Evolutionary conservation across 2,888 invertebrate genomes (phyloP), one percentile per base, ranked within the genome.

Genomic region (Drosophila merina): DNA sequence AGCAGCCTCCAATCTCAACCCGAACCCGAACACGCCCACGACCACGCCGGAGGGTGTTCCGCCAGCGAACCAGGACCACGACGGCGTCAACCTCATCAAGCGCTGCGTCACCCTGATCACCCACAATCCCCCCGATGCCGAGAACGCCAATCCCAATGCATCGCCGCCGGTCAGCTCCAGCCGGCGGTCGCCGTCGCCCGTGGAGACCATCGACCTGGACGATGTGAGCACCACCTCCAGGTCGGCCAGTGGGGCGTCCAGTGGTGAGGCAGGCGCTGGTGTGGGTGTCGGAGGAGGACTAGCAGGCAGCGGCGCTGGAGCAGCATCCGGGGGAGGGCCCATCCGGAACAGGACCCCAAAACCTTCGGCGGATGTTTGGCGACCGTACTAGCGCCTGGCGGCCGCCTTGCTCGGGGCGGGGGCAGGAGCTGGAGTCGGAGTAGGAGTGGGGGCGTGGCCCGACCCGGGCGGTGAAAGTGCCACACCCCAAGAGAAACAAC

Each of bases 361-460:
- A 79, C 92, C 89, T 88, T 85, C 94, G 59, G 93, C 94, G n/a
- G 95, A 96, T 87, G 96, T 96, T 63, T 96, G 96, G 96, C 93
- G 96, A 88, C 96, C 96, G 12, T 96, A 96, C 91, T 96, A 91
- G 91, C 90, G 90, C 79, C 86, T 86, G 81, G 89, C 88, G 68
- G 88, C 88, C 81, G 88, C 89, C 80, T 78, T 85, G 77, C 76
- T 85, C 66, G 86, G 84, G 57, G 47, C 33, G 45, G 47, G 7
- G 51, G 38, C 42, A 36, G 42, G n/a, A 56, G 8, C 36, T 58
- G 51, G 4, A 36, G 38, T 0, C 67, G 28, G 28, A 28, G 28
- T 0, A 67, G 28, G 28, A 28, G 28, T 28, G 28, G 62, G 52
- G 36, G 14, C 26, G 45, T 47, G 38, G 47, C 10, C 28, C 28